Evolutionary conservation across 2,113 vertebrate species (phyloP), one percentile per base, ranked within the genome.

Genomic region (Hyperopisus bebe): DNA sequence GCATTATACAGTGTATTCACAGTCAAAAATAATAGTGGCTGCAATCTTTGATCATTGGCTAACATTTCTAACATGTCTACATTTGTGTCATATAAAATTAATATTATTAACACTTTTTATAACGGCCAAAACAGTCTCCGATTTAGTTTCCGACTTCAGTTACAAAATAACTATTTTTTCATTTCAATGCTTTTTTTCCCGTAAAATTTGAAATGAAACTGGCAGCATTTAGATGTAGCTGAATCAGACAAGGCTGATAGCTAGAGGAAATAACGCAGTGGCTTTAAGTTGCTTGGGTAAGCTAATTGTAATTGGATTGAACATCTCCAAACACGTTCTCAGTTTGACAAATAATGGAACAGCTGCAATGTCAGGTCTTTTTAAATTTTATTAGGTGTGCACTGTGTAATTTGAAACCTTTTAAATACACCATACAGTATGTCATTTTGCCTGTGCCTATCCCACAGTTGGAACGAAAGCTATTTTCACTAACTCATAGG

Each of bases 401-500:
- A 44, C 86, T 90, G 89, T 91, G 92, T 92, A 92, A 93, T 90
- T 70, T 88, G 89, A 92, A 89, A 92, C 80, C 88, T 66, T 89
- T 62, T 77, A 90, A 80, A 82, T 91, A 85, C 84, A 82, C 80
- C 83, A 89, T 90, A 88, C 88, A 27, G 77, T 89, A 85, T 84
- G 80, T 88, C 87, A 62, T 89, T 50, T 85, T 55, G 24, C 89
- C 51, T 47, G 27, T 35, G 17, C 35, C 5, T 62, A 24, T 27
- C 50, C 82, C 42, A 24, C 80, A 46, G 51, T 85, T 27, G 89
- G 44, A 90, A 58, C n/a, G 51, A 80, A 24, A 88, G 70, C 91
- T 91, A 89, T 93, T 92, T 91, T 88, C 83, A 91, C 89, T 85
- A 87, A 10, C 88, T 87, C 89, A 90, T 89, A 90, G 31, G 51